Evolutionary conservation across 2,888 invertebrate genomes (phyloP).

Genomic region (Drosophila mimica): DNA sequence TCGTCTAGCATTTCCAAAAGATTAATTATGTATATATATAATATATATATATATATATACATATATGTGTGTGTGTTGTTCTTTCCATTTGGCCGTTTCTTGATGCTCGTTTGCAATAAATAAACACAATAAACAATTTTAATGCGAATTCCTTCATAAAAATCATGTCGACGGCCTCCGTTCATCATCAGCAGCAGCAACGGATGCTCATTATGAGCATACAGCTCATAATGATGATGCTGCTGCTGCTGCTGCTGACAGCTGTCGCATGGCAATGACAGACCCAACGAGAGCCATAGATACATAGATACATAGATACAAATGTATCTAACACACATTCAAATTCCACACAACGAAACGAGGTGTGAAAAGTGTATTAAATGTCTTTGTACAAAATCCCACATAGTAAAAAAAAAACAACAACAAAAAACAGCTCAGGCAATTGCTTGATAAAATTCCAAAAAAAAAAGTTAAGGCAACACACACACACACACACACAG

Average conservation of each 20-base stretch:
- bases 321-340: slow-evolving; percentile 42
- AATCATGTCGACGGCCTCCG: slow-evolving; percentile 48
- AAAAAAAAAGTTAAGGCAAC: slow-evolving; percentile 23
- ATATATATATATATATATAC: background rate
- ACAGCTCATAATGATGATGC: slow-evolving; percentile 20
- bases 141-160: slow-evolving; percentile 79
- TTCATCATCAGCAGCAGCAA: slow-evolving; percentile 21
- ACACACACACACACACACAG: background rate
- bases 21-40: slow-evolving; percentile 14
- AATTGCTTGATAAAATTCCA: slow-evolving; percentile 70
- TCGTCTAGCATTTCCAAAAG: slow-evolving; percentile 59
- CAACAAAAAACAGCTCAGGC: slow-evolving; percentile 27
- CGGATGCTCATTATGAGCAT: slow-evolving; percentile 13
- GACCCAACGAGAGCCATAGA: slow-evolving; percentile 11
- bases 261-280: slow-evolving; percentile 73
- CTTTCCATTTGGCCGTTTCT: slow-evolving; percentile 63
- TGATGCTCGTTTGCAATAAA: slow-evolving; percentile 75
- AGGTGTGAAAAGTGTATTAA: slow-evolving; percentile 72
- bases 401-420: slow-evolving; percentile 28
- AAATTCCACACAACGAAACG: slow-evolving; percentile 34
- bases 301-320: slow-evolving; percentile 41
- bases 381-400: slow-evolving; percentile 47
- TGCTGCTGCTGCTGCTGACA: slow-evolving; percentile 51
- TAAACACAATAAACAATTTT: slow-evolving; percentile 80
- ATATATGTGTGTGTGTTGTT: slow-evolving; percentile 32